Base-by-base conservation (phyloP, 2,797 vertebrate species). In the Apogon talboti region DNA sequence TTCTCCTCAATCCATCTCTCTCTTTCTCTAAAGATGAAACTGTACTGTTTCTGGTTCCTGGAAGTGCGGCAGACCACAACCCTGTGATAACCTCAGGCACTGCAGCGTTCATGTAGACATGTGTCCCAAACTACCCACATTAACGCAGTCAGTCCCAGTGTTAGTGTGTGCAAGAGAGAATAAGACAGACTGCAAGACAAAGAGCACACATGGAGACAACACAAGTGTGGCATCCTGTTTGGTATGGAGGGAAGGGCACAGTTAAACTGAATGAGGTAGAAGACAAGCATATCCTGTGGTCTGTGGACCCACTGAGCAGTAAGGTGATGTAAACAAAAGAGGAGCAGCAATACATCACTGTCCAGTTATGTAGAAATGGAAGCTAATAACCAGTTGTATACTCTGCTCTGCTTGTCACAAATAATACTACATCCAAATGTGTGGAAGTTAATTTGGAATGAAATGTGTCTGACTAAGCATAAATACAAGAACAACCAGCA, bases 11-110 rank as follows among this genome's bases (percentile, higher is more conserved):
- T 82, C 71, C 37, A 81, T 80, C 75, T 69, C 63, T 86, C 49
- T 89, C 79, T 86, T 89, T 89, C 85, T 82, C 61, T 76, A 55
- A 62, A 93, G 80, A 90, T 88, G 92, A 95, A 94, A 93, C 93
- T 82, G 56, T 70, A 63, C 75, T 89, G 86, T 94, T 78, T 90
- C 76, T 85, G 79, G 94, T 95, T 94, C 92, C 92, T 93, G 92
- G 93, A 95, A 94, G 92, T 93, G 88, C 84, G 87, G 90, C 85
- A 92, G 87, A 94, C 91, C 89, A 86, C 91, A 93, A 89, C 81
- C 86, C 79, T 86, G 93, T 24, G 91, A 92, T 93, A 92, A 92
- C 85, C 85, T 61, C 68, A 79, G 73, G 74, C 84, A 63, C 72
- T 78, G 65, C 63, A 7, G 52, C 70, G 74, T 61, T 84, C 69